A percentile compares a stretch with the other conserved stretches of the same genome.
These are phyloP conservation scores for Chiloscyllium plagiosum DNA, from an alignment of 2,113 vertebrate species.

Conservation along the genomic window DNA sequence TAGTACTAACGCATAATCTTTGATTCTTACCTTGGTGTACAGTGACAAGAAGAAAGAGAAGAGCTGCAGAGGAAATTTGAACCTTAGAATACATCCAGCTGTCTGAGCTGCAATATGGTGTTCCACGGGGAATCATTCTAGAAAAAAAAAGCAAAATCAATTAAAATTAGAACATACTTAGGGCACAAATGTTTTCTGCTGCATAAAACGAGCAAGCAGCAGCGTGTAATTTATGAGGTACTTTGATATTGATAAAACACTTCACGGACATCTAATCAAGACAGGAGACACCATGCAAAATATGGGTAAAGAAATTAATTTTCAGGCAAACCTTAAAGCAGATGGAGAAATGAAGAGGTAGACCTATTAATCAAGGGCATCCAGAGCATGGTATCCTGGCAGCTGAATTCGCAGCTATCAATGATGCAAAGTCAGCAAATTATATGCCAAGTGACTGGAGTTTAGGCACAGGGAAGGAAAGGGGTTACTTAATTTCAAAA, in stretches of 20 bases:
- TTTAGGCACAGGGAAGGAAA: neutral
- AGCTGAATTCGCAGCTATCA: neutral
- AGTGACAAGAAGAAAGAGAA: neutral
- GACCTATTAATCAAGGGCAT: neutral
- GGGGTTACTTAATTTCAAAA: neutral
- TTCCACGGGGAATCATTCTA: conserved; percentile 8
- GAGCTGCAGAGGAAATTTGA: neutral
- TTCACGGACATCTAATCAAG: neutral
- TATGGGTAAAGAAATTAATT: neutral
- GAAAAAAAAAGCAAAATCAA: conserved; percentile 1
- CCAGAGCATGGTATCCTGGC: neutral
- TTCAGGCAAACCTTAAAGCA: neutral
- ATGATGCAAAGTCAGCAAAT: neutral
- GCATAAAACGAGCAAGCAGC: too few relatives aligned
- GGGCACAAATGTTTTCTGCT: neutral
- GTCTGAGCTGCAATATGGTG: neutral
- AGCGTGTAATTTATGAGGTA: neutral
- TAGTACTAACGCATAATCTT: too few relatives aligned
- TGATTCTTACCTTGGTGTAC: neutral
- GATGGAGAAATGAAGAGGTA: neutral
- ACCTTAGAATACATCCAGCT: neutral
- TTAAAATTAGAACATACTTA: neutral
- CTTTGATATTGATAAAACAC: neutral
- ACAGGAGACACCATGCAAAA: neutral
- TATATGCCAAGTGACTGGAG: neutral